phyloP scores from a whole-genome alignment of 2,797 vertebrate species.

The Melopsittacus undulatus region DNA sequence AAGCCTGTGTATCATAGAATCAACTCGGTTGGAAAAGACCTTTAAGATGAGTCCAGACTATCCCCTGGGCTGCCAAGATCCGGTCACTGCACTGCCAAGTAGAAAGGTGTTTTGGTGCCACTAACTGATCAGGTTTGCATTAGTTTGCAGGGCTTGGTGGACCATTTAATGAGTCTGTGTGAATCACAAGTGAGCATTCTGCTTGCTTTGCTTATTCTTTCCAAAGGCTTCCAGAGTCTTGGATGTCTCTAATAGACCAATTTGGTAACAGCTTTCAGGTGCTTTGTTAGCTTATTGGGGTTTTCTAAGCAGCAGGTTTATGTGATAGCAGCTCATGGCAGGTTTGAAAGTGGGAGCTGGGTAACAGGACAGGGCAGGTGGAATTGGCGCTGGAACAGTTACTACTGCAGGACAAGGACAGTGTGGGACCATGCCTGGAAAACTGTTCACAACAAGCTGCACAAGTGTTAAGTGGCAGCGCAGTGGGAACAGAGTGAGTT shows the following conservation, averaged over 20 bases:
- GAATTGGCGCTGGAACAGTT: neutral
- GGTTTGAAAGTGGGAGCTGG: neutral
- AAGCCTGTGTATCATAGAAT: neutral
- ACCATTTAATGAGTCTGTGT: neutral
- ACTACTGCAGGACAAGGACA: neutral
- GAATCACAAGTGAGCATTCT: too few relatives aligned
- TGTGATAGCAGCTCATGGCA: neutral
- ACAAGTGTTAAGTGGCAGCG: fast-evolving
- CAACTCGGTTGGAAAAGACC: neutral
- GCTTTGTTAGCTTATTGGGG: neutral
- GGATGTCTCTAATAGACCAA: neutral
- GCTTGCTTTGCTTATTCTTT: neutral
- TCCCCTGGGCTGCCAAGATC: neutral
- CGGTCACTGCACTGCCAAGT: neutral
- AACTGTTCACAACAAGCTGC: neutral
- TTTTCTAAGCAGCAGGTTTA: neutral
- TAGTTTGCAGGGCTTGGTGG: neutral
- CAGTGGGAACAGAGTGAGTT: neutral
- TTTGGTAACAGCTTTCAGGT: neutral
- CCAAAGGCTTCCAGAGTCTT: neutral
- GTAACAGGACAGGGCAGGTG: neutral
- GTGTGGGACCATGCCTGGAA: neutral
- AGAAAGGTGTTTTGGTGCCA: neutral
- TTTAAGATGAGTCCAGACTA: neutral
- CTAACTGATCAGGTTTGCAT: neutral